phyloP scores from a whole-genome alignment of 1,140 invertebrate genomes.

The Prorops nasuta region DNA sequence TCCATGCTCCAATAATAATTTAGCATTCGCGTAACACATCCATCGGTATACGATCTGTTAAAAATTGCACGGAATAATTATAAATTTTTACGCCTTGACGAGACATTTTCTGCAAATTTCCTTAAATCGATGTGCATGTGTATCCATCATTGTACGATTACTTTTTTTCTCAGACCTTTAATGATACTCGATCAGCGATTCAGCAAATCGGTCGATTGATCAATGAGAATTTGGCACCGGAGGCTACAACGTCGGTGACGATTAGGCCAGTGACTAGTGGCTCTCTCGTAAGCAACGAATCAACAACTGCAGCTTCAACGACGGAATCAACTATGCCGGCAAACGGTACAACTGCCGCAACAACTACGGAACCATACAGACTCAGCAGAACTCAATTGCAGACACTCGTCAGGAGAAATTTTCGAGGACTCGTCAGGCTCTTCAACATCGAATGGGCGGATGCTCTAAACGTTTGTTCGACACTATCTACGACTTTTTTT shows the following conservation, averaged over 20 bases:
- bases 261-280: conserved; percentile 12
- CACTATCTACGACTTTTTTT: no score
- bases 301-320: conserved; percentile 1
- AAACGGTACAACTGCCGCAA: conserved; percentile 24
- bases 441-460: conserved; percentile 58
- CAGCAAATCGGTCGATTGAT: conserved; percentile 47
- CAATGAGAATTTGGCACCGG: conserved; percentile 42
- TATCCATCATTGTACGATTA: no score
- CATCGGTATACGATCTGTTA: no score
- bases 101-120: no score
- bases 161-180: conserved; percentile 44
- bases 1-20: no score
- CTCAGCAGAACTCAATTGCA: conserved; percentile 42
- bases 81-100: no score
- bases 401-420: conserved; percentile 49
- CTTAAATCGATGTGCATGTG: no score
- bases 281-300: conserved; percentile 5
- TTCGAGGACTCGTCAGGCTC: conserved; percentile 50
- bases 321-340: not conserved
- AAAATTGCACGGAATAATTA: no score
- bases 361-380: conserved; percentile 38
- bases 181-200: conserved; percentile 53
- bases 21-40: no score
- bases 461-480: conserved; percentile 50
- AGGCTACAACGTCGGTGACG: conserved; percentile 28